Evolutionary conservation across 2,888 invertebrate genomes (phyloP), one percentile per base, ranked within the genome.

Genomic region (Pachymerium ferrugineum): DNA sequence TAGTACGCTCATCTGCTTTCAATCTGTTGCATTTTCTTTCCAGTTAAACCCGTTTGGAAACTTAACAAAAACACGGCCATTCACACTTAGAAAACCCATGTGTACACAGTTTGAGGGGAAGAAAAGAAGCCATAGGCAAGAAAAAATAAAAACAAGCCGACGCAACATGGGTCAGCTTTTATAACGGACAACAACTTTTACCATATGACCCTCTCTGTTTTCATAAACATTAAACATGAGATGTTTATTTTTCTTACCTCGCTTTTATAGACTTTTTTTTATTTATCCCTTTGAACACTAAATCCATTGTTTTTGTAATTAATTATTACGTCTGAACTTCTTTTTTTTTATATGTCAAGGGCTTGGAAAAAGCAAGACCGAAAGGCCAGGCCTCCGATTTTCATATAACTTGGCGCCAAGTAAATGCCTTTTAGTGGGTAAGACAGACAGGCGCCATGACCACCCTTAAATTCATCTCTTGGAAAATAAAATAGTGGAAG

Each of bases 361-460:
- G 38, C 38, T 38, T 33, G 6, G 33, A 33, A 33, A 8, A 33
- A 33, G 33, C 38, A 38, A n/a, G 3, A n/a, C n/a, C n/a, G n/a
- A n/a, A n/a, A n/a, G n/a, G n/a, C n/a, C n/a, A n/a, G n/a, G n/a
- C n/a, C n/a, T n/a, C n/a, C n/a, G n/a, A n/a, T n/a, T n/a, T n/a
- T 47, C 12, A 5, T 54, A 54, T 12, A 28, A 28, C 10, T 25
- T 54, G 54, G 54, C 54, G 54, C 54, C 54, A 28, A 6, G 54
- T 54, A 54, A 54, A 54, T 54, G 28, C 54, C 22, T 10, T 54
- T 54, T 54, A 54, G 12, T 25, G 6, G 54, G 54, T 25, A 54
- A 54, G 54, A 54, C 54, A 54, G 54, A 54, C 54, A 4, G 54
- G 22, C 54, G 54, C 54, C 54, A 54, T 54, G 47, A 47, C 47